Evolutionary conservation across 53 echinoderm and acorn worm species (phyloP).

Genomic region (Crossaster papposus): DNA sequence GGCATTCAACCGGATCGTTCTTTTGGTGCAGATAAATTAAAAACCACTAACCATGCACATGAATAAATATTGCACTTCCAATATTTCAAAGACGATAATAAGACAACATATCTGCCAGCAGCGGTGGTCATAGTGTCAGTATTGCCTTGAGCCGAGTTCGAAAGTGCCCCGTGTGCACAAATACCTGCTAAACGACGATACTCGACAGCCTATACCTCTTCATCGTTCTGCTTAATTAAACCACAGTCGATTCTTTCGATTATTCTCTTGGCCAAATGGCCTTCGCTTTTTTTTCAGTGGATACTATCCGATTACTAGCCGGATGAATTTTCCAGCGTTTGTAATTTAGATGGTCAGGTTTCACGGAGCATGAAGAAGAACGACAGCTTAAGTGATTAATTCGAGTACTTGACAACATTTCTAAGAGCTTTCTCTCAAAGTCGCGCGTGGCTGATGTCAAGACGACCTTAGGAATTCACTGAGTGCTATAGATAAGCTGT

Average conservation of each 20-base stretch:
- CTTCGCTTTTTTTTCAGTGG: neutral
- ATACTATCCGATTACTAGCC: conserved; percentile 38
- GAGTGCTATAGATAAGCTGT: too few species aligned
- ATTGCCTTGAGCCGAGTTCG: conserved; percentile 18
- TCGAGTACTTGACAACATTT: neutral
- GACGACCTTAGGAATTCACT: neutral
- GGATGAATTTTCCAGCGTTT: conserved; percentile 7
- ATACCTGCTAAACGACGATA: neutral
- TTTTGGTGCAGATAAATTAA: too few species aligned
- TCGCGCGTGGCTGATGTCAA: neutral
- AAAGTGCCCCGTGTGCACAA: neutral
- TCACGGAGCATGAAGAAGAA: neutral
- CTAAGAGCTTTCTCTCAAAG: neutral
- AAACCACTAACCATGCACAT: too few species aligned
- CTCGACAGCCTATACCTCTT: neutral
- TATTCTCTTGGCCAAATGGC: neutral
- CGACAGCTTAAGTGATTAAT: conserved; percentile 9
- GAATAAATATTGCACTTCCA: too few species aligned
- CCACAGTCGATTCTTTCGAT: neutral
- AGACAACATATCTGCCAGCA: neutral
- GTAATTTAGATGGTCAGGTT: conserved; percentile 11
- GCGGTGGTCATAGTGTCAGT: neutral
- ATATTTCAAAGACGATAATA: neutral
- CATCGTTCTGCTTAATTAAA: conserved; percentile 4
- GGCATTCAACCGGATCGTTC: too few species aligned